Base-by-base conservation (phyloP, 2,888 invertebrate species). In the Stenodera caucasica region DNA sequence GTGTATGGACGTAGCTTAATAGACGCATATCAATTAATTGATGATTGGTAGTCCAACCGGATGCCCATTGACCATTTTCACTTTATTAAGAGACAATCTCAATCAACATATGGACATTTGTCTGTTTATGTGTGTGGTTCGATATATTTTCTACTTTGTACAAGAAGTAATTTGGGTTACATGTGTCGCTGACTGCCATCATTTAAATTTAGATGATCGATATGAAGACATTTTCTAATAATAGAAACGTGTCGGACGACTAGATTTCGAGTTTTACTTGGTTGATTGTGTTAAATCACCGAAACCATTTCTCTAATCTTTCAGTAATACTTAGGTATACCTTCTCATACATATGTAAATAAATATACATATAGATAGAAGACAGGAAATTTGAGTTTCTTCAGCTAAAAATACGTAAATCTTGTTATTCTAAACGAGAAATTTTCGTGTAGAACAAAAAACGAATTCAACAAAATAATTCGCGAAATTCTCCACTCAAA, bases 251-350 rank as follows among this genome's bases (percentile, higher is more conserved):
- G 14, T 18, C 40, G 40, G 40, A 40, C 40, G 40, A 18, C 40
- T 40, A 18, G 40, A 40, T 40, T 40, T 40, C 2, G 3, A 40
- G 40, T 40, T 40, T 40, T 40, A 18, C 18, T 40, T 40, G 40
- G 40, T 40, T 40, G 40, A 40, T 40, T 40, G 40, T 40, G 40
- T 40, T 40, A 40, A 40, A 40, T 40, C 40, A 40, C 40, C 40
- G 40, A 40, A 40, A 40, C 18, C 18, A 3, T 9, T 14, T 15
- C 37, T 37, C 37, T 14, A 37, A 37, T 14, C 37, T 37, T 7
- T 37, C 37, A 33, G 5, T n/a, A n/a, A n/a, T n/a, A n/a, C n/a
- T n/a, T n/a, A n/a, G n/a, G n/a, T n/a, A n/a, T n/a, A n/a, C n/a
- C n/a, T n/a, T n/a, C n/a, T n/a, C n/a, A n/a, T n/a, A n/a, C n/a